A percentile compares a stretch with the other conserved stretches of the same genome.
phyloP scores from a whole-genome alignment of 2,888 invertebrate genomes.

The Drosophila infuscata region DNA sequence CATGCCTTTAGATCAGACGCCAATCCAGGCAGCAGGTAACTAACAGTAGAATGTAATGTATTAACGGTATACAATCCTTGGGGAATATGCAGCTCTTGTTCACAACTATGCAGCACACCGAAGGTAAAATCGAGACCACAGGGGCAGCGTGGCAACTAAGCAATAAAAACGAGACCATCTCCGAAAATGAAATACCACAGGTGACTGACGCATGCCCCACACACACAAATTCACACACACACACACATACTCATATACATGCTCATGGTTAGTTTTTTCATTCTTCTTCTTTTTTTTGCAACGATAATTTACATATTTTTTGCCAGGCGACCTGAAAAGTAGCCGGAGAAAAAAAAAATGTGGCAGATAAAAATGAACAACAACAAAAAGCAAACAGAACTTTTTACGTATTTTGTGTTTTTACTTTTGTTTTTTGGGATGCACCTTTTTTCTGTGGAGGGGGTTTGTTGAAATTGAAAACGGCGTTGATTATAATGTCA shows the following conservation, averaged over 20 bases:
- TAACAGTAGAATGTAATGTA: constrained; percentile 28
- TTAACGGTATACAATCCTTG: constrained; percentile 37
- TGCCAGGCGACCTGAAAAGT: constrained; percentile 60
- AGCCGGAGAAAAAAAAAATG: constrained; percentile 28
- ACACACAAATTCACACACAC: constrained; percentile 28
- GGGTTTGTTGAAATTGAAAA: constrained; percentile 75
- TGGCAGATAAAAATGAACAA: constrained; percentile 62
- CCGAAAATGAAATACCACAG: constrained; percentile 71
- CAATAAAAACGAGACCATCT: constrained; percentile 70
- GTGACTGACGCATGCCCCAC: constrained; percentile 79
- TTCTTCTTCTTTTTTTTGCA: constrained; percentile 21
- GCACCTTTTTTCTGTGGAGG: constrained; percentile 56
- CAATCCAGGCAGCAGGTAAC: constrained; percentile 9
- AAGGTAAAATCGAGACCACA: constrained; percentile 19
- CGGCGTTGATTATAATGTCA: constrained; percentile 82
- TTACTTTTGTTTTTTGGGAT: constrained; percentile 51
- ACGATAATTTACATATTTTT: constrained; percentile 76
- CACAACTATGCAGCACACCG: constrained; percentile 51
- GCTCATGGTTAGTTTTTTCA: constrained; percentile 5
- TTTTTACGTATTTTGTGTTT: constrained; percentile 46
- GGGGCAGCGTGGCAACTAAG: constrained; percentile 30
- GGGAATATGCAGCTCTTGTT: constrained; percentile 42
- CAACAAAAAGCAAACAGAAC: constrained; percentile 62
- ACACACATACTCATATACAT: constrained; percentile 2
- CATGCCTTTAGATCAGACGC: constrained; percentile 1